Percentiles rank a stretch among this genome's conserved stretches.
These are phyloP conservation scores for Himalopsyche anomala DNA, from an alignment of 2,888 invertebrate genomes.

Conservation along the genomic window DNA sequence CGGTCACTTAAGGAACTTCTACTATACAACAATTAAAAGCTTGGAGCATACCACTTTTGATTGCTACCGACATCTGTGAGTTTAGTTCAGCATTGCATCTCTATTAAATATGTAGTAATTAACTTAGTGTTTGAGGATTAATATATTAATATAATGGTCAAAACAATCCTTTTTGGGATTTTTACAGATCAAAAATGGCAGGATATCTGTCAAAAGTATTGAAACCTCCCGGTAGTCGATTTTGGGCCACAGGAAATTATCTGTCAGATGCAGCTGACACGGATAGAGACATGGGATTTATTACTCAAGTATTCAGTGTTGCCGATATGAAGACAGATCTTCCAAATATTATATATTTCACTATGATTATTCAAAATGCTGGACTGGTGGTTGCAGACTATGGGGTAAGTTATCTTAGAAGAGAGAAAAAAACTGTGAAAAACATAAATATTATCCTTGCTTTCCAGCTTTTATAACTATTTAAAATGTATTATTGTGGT, in stretches of 20 bases:
- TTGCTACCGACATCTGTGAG: conserved; percentile 82
- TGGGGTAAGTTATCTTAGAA: conserved; percentile 72
- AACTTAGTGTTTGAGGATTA: no score
- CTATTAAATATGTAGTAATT: background rate
- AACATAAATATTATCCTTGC: no score
- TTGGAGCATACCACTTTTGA: conserved; percentile 82
- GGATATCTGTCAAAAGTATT: conserved; percentile 82
- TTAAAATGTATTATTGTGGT: no score
- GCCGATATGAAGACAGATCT: conserved; percentile 81
- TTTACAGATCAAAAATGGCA: conserved; percentile 79
- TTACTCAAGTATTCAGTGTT: conserved; percentile 79
- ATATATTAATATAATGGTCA: no score
- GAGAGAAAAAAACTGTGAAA: no score
- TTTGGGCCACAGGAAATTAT: conserved; percentile 85
- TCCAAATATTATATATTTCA: conserved; percentile 80
- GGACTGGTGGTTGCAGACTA: conserved; percentile 79
- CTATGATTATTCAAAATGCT: conserved; percentile 77
- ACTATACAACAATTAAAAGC: conserved; percentile 83
- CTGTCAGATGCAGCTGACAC: conserved; percentile 83
- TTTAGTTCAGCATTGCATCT: conserved; percentile 65
- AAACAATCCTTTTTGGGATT: background rate
- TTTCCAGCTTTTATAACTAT: no score
- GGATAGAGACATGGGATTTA: conserved; percentile 78
- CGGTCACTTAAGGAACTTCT: conserved; percentile 82
- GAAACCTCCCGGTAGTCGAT: conserved; percentile 74